These are phyloP conservation scores for Vanessa cardui DNA, from an alignment of 2,888 invertebrate genomes.

Conservation along the genomic window DNA sequence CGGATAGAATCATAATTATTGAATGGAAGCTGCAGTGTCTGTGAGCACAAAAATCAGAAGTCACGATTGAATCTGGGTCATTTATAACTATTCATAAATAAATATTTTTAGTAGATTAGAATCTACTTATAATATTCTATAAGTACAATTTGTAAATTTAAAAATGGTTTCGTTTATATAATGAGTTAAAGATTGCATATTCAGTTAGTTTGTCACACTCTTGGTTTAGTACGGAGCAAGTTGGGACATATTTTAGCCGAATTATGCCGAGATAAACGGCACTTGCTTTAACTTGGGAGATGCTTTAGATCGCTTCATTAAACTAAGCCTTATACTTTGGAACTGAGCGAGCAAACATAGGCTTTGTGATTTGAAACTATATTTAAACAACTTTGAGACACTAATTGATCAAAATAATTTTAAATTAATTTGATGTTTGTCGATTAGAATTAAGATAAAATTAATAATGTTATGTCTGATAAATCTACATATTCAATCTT, in stretches of 20 bases:
- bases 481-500: no score
- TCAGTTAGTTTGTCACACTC: slow-evolving; percentile 4
- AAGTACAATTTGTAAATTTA: no score
- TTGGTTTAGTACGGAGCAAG: not conserved
- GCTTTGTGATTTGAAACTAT: slow-evolving; percentile 1
- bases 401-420: not conserved
- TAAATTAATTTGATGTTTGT: not conserved
- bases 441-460: not conserved
- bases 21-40: no score
- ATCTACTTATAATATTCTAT: no score
- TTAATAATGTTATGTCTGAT: no score
- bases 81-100: no score
- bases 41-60: no score
- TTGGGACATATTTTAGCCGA: slow-evolving; percentile 5
- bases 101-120: no score
- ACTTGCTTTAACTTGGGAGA: slow-evolving; percentile 5
- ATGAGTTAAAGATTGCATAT: not conserved
- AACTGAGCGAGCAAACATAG: slow-evolving; percentile 1
- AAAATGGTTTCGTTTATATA: no score
- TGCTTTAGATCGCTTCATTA: slow-evolving; percentile 9
- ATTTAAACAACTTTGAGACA: not conserved
- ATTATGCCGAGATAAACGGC: slow-evolving; percentile 14
- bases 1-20: no score
- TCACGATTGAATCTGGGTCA: no score
- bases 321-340: slow-evolving; percentile 8